Conservation (phyloP, 1,140 invertebrate species). For the Meteorus sp. region DNA sequence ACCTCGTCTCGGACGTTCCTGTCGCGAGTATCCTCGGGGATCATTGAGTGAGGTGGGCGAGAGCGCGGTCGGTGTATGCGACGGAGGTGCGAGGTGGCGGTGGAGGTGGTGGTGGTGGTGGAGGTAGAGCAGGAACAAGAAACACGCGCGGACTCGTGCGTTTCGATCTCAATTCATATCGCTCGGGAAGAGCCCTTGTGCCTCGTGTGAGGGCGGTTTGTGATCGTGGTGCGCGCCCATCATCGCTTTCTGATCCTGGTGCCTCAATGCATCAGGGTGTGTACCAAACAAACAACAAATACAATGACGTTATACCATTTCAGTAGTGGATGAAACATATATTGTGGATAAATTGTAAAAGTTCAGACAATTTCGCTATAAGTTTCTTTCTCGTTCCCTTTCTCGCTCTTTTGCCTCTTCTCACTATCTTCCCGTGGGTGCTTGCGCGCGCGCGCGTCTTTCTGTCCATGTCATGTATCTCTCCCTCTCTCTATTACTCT, state of each 20-base stretch:
- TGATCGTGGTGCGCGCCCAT: constrained; percentile 24
- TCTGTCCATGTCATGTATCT: neutral
- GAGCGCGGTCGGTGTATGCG: constrained; percentile 24
- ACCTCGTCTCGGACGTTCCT: constrained; percentile 49
- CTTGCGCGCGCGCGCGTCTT: constrained; percentile 24
- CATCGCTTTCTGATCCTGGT: constrained; percentile 25
- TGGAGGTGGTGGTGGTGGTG: too few relatives aligned
- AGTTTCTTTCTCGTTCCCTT: too few relatives aligned
- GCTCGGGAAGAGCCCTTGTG: constrained; percentile 20
- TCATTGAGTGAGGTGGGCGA: constrained; percentile 43
- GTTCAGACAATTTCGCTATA: too few relatives aligned
- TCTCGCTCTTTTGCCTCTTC: too few relatives aligned
- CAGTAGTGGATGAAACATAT: too few relatives aligned
- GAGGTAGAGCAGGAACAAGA: too few relatives aligned
- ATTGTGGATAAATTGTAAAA: too few relatives aligned
- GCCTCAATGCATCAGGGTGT: too few relatives aligned
- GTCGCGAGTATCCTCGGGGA: constrained; percentile 46
- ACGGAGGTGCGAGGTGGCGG: constrained; percentile 21
- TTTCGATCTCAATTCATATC: constrained; percentile 13
- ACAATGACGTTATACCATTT: too few relatives aligned
- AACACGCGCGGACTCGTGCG: constrained; percentile 15
- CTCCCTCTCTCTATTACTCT: too few relatives aligned
- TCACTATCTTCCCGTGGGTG: too few relatives aligned
- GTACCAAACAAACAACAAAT: too few relatives aligned
- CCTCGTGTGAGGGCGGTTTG: constrained; percentile 21